Conservation (phyloP, 1,140 invertebrate genomes). For the Psilanteris sp. region DNA sequence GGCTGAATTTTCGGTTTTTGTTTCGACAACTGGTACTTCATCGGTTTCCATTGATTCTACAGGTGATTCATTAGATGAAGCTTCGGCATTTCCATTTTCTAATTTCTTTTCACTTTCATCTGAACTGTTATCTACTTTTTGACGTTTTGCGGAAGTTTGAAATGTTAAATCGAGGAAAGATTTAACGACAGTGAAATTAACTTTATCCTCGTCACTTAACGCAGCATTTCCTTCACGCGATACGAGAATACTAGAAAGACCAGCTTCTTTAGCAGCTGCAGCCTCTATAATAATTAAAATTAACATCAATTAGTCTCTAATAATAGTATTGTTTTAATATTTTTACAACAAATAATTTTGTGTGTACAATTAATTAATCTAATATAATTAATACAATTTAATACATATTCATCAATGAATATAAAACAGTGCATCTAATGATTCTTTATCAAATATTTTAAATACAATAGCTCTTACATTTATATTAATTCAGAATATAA, state of each 20-base stretch:
- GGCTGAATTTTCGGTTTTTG: slow-evolving; percentile 14
- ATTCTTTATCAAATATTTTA: too few species aligned
- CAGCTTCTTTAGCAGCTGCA: slow-evolving; percentile 87
- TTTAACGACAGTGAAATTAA: slow-evolving; percentile 82
- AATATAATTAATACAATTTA: too few species aligned
- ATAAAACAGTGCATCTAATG: too few species aligned
- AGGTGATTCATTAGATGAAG: slow-evolving; percentile 6
- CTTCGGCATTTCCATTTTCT: slow-evolving; percentile 24
- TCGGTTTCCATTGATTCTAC: slow-evolving; percentile 72
- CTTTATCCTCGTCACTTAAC: slow-evolving; percentile 82
- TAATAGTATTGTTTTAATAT: too few species aligned
- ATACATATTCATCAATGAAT: too few species aligned
- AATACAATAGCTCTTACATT: too few species aligned
- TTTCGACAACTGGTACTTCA: slow-evolving; percentile 49
- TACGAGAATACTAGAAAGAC: slow-evolving; percentile 85
- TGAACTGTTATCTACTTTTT: slow-evolving; percentile 70
- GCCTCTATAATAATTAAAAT: slow-evolving; percentile 86
- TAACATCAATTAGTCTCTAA: too few species aligned
- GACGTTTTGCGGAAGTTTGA: slow-evolving; percentile 72
- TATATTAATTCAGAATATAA: too few species aligned
- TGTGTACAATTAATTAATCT: too few species aligned
- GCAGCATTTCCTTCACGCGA: slow-evolving; percentile 88
- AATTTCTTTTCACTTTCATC: slow-evolving; percentile 59
- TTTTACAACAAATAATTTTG: too few species aligned
- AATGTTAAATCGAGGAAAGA: slow-evolving; percentile 80